Conservation (phyloP, 2,113 vertebrate genomes). For the Scomber japonicus region DNA sequence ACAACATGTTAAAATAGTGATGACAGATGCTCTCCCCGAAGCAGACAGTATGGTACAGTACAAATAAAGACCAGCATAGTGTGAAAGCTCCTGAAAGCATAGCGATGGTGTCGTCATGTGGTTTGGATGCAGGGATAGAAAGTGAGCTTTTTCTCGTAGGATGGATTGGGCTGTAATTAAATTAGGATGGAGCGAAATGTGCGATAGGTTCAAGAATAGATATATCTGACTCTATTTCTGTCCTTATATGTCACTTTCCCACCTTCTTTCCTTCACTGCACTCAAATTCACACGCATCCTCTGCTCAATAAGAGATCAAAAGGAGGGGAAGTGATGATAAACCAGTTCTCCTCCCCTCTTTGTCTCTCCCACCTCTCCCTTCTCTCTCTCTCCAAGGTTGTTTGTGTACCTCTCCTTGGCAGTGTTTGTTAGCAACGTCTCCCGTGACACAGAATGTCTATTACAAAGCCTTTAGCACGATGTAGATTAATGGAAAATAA, state of each 20-base stretch:
- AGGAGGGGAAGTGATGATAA: conserved; percentile 62
- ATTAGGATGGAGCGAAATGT: conserved; percentile 49
- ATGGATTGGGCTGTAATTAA: conserved; percentile 47
- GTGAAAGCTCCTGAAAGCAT: conserved; percentile 47
- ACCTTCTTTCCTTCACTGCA: background rate
- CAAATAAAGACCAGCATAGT: conserved; percentile 50
- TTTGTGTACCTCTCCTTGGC: conserved; percentile 47
- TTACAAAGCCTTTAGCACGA: conserved; percentile 51
- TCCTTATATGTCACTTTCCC: conserved; percentile 28
- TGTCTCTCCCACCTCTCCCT: conserved; percentile 20
- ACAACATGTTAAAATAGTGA: conserved; percentile 43
- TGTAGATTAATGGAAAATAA: conserved; percentile 69
- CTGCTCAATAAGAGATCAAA: conserved; percentile 63
- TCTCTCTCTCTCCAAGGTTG: conserved; percentile 52
- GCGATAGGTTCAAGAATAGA: conserved; percentile 21
- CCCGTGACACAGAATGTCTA: conserved; percentile 43
- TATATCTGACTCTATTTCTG: conserved; percentile 24
- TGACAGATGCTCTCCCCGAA: conserved; percentile 59
- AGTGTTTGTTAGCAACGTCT: conserved; percentile 41
- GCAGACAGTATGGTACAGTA: conserved; percentile 20
- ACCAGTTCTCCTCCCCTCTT: conserved; percentile 57
- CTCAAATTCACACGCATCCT: conserved; percentile 30
- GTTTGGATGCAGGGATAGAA: conserved; percentile 1
- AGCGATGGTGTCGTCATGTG: conserved; percentile 1
- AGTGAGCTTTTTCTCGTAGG: conserved; percentile 27